Percentiles rank a stretch among this genome's conserved stretches.
Conservation (phyloP, 2,797 vertebrate genomes). For the Astyanax mexicanus region DNA sequence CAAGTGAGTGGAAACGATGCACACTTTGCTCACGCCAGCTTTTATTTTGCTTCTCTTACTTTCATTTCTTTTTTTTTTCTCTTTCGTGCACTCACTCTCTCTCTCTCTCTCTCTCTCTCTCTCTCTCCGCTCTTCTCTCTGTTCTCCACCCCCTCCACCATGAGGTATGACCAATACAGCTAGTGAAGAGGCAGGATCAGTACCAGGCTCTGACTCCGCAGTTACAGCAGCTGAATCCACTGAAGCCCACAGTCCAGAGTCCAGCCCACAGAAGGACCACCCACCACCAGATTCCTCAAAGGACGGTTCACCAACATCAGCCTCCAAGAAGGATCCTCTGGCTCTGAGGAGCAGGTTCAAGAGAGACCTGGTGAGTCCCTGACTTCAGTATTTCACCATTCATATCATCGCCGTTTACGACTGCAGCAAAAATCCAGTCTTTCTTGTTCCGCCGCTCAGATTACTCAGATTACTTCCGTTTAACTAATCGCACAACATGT, state of each 20-base stretch:
- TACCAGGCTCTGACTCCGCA: not conserved
- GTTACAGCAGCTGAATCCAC: not conserved
- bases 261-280: slow-evolving; percentile 22
- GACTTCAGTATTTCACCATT: too few species aligned
- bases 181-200: not conserved
- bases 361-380: slow-evolving; percentile 47
- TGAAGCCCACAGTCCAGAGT: not conserved
- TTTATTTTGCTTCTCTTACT: not conserved
- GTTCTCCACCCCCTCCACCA: not conserved
- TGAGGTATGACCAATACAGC: slow-evolving; percentile 25
- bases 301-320: slow-evolving; percentile 4
- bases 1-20: slow-evolving; percentile 38
- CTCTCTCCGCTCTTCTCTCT: not conserved
- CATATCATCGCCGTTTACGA: not conserved
- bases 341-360: slow-evolving; percentile 52
- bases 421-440: not conserved
- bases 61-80: too few species aligned
- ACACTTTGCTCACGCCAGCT: not conserved
- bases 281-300: slow-evolving; percentile 1
- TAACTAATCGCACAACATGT: slow-evolving; percentile 53
- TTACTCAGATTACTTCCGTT: not conserved
- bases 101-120: not conserved
- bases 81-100: too few species aligned
- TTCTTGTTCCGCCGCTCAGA: not conserved
- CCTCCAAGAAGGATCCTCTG: slow-evolving; percentile 36